Evolutionary conservation across 2,113 vertebrate genomes (phyloP).

Genomic region (Periophthalmus modestus): DNA sequence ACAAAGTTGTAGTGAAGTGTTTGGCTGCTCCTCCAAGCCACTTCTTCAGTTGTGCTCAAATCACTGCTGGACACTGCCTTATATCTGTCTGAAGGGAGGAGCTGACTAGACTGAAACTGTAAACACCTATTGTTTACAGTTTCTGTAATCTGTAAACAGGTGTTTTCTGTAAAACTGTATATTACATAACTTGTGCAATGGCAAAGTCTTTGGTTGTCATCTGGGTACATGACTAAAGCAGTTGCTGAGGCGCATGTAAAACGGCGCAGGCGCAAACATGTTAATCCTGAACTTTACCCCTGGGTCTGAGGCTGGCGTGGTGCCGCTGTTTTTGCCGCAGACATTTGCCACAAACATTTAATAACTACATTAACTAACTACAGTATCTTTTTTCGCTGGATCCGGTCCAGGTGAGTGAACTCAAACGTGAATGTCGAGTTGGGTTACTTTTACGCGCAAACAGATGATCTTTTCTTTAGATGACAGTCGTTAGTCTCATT

Average conservation of each 20-base stretch:
- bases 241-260: background rate
- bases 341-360: background rate
- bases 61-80: too few species aligned
- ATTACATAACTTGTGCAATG: too few species aligned
- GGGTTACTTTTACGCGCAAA: background rate
- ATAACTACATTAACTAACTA: background rate
- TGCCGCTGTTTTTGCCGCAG: background rate
- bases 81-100: too few species aligned
- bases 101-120: too few species aligned
- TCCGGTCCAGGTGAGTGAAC: background rate
- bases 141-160: too few species aligned
- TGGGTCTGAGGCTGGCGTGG: background rate
- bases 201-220: too few species aligned
- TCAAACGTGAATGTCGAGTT: background rate
- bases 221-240: background rate
- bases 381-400: too few species aligned
- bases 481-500: background rate
- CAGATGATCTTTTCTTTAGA: background rate
- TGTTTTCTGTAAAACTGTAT: too few species aligned
- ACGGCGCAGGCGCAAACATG: background rate
- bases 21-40: too few species aligned
- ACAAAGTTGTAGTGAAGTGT: too few species aligned
- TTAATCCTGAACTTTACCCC: background rate
- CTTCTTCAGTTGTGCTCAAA: too few species aligned
- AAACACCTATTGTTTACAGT: too few species aligned